These are phyloP conservation scores for Carollia perspicillata DNA, from an alignment of 2,113 vertebrate genomes.

Conservation along the genomic window DNA sequence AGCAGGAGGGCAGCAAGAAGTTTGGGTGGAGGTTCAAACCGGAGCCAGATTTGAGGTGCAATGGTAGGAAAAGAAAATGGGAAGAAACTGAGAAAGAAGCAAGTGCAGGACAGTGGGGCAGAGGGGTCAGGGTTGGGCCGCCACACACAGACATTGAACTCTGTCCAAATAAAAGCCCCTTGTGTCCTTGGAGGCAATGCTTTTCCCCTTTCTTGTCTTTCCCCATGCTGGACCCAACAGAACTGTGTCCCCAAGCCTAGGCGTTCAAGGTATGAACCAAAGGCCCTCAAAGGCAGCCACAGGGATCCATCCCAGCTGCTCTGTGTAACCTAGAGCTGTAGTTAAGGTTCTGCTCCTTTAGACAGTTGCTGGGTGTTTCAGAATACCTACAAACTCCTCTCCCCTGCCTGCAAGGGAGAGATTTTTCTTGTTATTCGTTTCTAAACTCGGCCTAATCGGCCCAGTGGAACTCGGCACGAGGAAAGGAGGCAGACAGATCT, in stretches of 20 bases:
- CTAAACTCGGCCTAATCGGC: not conserved
- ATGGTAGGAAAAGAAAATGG: not conserved
- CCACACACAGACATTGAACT: not conserved
- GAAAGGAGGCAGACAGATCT: not conserved
- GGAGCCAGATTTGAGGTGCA: not conserved
- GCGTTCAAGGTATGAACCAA: not conserved
- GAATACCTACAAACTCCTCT: not conserved
- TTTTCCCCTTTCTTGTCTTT: not conserved
- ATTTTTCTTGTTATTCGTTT: not conserved
- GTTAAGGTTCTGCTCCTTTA: not conserved
- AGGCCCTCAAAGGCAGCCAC: not conserved
- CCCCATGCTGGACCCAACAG: not conserved
- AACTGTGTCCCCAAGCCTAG: not conserved
- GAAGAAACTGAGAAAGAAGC: not conserved
- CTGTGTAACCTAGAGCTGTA: not conserved
- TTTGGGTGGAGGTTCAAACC: not conserved
- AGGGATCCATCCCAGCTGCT: not conserved
- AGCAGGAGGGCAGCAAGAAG: not conserved
- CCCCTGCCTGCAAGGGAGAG: not conserved
- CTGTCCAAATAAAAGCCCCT: constrained; percentile 25
- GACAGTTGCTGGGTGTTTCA: not conserved
- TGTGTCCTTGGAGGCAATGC: not conserved
- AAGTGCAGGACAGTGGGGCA: not conserved
- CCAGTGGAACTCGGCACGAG: not conserved
- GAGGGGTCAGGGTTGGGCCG: not conserved